Evolutionary conservation across 1,140 invertebrate genomes (phyloP).

Genomic region (Dendroctonus ponderosae): DNA sequence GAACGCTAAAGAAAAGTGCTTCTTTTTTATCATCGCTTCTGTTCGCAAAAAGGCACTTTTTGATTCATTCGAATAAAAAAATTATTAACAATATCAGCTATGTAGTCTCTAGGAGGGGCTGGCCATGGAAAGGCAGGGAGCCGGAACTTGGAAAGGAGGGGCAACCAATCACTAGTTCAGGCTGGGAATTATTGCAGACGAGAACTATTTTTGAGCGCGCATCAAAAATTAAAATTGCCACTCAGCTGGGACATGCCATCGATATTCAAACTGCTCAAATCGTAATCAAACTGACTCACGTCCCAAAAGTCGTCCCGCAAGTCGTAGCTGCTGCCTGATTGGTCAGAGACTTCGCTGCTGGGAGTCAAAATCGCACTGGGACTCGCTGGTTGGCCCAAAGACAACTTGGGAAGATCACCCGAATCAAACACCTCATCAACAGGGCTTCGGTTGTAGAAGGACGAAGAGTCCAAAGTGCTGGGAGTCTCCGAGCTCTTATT

Average conservation of each 20-base stretch:
- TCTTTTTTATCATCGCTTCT: too few relatives aligned
- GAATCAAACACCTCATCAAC: slow-evolving; percentile 26
- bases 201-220: neutral
- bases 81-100: slow-evolving; percentile 5
- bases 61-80: too few relatives aligned
- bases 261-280: slow-evolving; percentile 45
- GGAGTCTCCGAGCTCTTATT: slow-evolving; percentile 21
- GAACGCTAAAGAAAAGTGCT: too few relatives aligned
- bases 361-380: slow-evolving; percentile 60
- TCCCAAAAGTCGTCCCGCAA: slow-evolving; percentile 49
- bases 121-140: neutral
- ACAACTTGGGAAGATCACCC: slow-evolving; percentile 18
- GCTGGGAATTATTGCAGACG: neutral
- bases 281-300: slow-evolving; percentile 48
- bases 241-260: slow-evolving; percentile 42
- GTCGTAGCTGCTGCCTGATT: slow-evolving; percentile 41
- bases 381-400: slow-evolving; percentile 50
- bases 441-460: slow-evolving; percentile 25
- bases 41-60: too few relatives aligned
- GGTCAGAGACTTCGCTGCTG: slow-evolving; percentile 48
- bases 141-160: too few relatives aligned
- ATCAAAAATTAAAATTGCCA: slow-evolving; percentile 29
- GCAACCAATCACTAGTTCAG: too few relatives aligned
- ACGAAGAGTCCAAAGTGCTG: slow-evolving; percentile 32
- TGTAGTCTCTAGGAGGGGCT: neutral